A percentile compares a stretch with the other conserved stretches of the same genome.
These are phyloP conservation scores for Daboia siamensis DNA, from an alignment of 2,113 vertebrate species.

Conservation along the genomic window DNA sequence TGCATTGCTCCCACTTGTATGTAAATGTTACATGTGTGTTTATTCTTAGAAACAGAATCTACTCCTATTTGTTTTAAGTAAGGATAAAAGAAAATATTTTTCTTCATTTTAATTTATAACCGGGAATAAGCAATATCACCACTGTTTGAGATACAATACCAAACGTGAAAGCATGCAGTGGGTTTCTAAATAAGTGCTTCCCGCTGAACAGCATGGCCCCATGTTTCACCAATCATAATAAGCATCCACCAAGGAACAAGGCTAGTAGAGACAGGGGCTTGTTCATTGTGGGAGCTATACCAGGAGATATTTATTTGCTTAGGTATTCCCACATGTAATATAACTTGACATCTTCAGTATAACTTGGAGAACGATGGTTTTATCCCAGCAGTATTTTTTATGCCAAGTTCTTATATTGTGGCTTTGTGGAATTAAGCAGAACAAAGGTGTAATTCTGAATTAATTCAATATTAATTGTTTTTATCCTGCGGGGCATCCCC, in stretches of 20 bases:
- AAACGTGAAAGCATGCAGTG: background rate
- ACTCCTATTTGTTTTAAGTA: constrained; percentile 34
- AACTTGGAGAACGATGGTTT: background rate
- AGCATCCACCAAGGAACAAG: background rate
- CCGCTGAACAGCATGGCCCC: background rate
- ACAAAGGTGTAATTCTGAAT: background rate
- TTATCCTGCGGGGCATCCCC: background rate
- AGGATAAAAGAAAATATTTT: background rate
- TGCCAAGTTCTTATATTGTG: background rate
- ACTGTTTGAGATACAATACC: constrained; percentile 18
- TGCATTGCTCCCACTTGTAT: background rate
- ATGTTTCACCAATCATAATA: background rate
- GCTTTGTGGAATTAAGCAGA: background rate
- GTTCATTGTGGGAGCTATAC: background rate
- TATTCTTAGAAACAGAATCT: background rate
- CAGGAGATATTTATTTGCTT: background rate
- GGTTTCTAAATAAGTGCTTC: background rate
- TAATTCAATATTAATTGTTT: background rate
- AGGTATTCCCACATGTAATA: background rate
- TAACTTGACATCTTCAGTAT: background rate
- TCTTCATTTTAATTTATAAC: constrained; percentile 1
- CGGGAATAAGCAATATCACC: constrained; percentile 40
- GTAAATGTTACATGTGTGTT: background rate
- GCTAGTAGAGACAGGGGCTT: background rate
- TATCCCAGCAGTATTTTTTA: background rate